Percentiles rank a stretch among this genome's conserved stretches.
These are phyloP conservation scores for Neogobius melanostomus DNA, from an alignment of 2,113 vertebrate genomes.

Conservation along the genomic window DNA sequence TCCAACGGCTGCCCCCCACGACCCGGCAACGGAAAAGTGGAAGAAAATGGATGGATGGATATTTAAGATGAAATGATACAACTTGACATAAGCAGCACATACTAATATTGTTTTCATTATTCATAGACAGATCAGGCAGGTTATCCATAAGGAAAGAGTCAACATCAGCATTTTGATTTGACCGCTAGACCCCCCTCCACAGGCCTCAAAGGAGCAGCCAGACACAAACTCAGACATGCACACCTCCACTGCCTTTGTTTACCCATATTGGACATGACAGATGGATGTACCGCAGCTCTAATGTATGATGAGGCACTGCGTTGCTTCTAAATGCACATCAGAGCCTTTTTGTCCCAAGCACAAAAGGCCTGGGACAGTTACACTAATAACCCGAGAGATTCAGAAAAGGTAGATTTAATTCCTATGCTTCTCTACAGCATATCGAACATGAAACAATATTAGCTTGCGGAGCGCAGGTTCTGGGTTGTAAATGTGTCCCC, in stretches of 20 bases:
- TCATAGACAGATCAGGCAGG: constrained; percentile 38
- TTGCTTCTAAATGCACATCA: neutral
- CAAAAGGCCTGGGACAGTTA: neutral
- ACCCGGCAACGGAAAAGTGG: no score
- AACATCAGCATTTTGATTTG: constrained; percentile 60
- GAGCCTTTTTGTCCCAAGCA: neutral
- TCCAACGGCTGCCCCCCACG: no score
- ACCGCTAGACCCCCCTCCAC: constrained; percentile 43
- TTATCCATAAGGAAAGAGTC: constrained; percentile 49
- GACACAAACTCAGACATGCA: constrained; percentile 46
- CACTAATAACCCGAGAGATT: neutral
- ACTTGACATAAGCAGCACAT: neutral
- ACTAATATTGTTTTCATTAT: constrained; percentile 36
- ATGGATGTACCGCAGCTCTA: neutral
- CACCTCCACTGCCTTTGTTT: constrained; percentile 12
- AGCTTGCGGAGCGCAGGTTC: neutral
- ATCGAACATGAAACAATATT: neutral
- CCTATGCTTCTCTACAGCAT: neutral
- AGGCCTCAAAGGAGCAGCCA: constrained; percentile 35
- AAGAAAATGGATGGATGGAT: no score
- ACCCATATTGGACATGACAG: constrained; percentile 24
- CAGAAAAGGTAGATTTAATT: neutral
- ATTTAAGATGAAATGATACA: neutral
- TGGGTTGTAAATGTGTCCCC: neutral
- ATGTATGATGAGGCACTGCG: neutral